Conservation (phyloP, 2,113 vertebrate species). For the Aegithalos caudatus region DNA sequence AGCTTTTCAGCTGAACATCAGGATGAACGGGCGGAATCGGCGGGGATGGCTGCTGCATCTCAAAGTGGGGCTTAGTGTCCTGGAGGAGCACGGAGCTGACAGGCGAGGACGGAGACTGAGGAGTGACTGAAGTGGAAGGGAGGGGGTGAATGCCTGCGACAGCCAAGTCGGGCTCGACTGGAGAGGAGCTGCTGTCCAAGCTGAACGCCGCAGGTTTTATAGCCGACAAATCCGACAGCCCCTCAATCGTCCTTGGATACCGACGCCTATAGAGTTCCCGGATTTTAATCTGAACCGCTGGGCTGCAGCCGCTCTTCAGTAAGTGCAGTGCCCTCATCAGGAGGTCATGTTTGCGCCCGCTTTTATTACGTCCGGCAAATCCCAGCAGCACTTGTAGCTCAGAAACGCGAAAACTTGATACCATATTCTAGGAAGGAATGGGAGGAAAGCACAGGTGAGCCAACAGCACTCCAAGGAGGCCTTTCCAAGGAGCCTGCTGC, state of each 20-base stretch:
- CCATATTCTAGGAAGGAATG: slow-evolving; percentile 79
- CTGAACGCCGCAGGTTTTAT: slow-evolving; percentile 68
- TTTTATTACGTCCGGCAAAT: slow-evolving; percentile 87
- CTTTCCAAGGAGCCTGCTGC: neutral
- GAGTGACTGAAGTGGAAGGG: slow-evolving; percentile 72
- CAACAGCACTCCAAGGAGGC: neutral
- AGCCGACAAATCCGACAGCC: slow-evolving; percentile 71
- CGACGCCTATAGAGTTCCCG: slow-evolving; percentile 81
- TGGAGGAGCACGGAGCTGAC: slow-evolving; percentile 75
- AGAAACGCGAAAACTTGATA: slow-evolving; percentile 89
- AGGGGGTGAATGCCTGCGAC: slow-evolving; percentile 70
- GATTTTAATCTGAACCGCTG: slow-evolving; percentile 84
- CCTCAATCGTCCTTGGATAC: slow-evolving; percentile 80
- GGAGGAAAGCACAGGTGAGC: neutral
- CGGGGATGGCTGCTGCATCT: slow-evolving; percentile 88
- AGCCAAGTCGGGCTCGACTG: slow-evolving; percentile 70
- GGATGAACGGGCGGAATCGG: slow-evolving; percentile 92
- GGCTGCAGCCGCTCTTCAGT: slow-evolving; percentile 84
- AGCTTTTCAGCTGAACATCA: slow-evolving; percentile 90
- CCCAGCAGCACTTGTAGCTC: slow-evolving; percentile 87
- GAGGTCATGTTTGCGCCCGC: slow-evolving; percentile 87
- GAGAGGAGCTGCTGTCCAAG: slow-evolving; percentile 69
- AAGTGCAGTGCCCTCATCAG: slow-evolving; percentile 85
- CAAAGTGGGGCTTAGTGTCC: slow-evolving; percentile 80
- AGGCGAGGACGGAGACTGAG: slow-evolving; percentile 72